These are phyloP conservation scores for Prionchulus punctatus DNA, from an alignment of 2,888 invertebrate species.

Conservation along the genomic window DNA sequence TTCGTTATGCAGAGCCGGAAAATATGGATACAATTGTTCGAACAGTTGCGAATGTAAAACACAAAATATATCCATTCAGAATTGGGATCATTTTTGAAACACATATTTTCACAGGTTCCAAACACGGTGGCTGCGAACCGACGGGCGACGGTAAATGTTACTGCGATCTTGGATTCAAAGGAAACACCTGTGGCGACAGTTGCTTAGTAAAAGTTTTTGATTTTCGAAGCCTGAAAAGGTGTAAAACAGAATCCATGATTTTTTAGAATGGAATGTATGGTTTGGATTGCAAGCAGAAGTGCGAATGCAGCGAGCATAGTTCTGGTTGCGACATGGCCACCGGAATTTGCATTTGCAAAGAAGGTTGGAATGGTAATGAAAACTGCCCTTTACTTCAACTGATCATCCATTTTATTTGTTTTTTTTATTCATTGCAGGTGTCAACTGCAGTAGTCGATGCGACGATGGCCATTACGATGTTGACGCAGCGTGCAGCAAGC, in stretches of 20 bases:
- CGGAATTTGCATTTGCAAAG: neutral
- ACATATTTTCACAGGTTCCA: neutral
- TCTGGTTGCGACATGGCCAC: slow-evolving; percentile 4
- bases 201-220: slow-evolving; percentile 3
- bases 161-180: slow-evolving; percentile 52
- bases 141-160: slow-evolving; percentile 60
- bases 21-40: slow-evolving; percentile 45
- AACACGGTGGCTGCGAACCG: slow-evolving; percentile 46
- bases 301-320: neutral
- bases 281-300: slow-evolving; percentile 3
- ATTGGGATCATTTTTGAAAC: no score
- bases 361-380: no score
- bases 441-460: slow-evolving; percentile 2
- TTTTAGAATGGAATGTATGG: slow-evolving; percentile 7
- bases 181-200: slow-evolving; percentile 16
- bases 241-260: no score
- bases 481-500: slow-evolving; percentile 58
- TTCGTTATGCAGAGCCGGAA: slow-evolving; percentile 47
- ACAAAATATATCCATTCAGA: no score
- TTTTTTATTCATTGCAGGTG: neutral
- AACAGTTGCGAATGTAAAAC: slow-evolving; percentile 51
- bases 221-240: no score
- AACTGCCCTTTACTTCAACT: no score
- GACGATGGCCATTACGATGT: slow-evolving; percentile 25
- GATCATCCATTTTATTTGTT: neutral